A percentile compares a stretch with the other conserved stretches of the same genome.
phyloP scores from a whole-genome alignment of 2,888 invertebrate genomes.

The Chalcis sispes region DNA sequence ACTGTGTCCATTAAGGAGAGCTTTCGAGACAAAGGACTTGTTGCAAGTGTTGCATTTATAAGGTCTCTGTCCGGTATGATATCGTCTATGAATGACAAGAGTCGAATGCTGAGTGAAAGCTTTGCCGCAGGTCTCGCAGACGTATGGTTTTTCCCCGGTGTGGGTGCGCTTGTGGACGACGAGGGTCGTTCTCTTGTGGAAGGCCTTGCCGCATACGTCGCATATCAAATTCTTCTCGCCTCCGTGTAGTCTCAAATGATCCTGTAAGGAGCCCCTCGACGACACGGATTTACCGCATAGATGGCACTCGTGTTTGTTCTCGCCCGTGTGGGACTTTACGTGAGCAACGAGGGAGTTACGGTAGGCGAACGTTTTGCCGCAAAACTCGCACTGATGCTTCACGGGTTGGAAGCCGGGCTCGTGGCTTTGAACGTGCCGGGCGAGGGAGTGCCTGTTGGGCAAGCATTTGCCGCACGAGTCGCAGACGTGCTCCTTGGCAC shows the following conservation, averaged over 20 bases:
- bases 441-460: constrained; percentile 69
- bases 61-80: constrained; percentile 76
- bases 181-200: constrained; percentile 74
- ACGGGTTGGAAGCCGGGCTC: constrained; percentile 64
- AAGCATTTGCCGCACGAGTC: constrained; percentile 65
- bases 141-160: constrained; percentile 75
- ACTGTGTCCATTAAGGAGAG: constrained; percentile 72
- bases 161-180: constrained; percentile 75
- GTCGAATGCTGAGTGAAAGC: constrained; percentile 70
- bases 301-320: constrained; percentile 73
- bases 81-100: constrained; percentile 75
- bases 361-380: constrained; percentile 74
- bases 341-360: constrained; percentile 73
- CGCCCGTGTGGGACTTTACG: constrained; percentile 59
- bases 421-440: constrained; percentile 66
- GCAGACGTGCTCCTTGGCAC: constrained; percentile 71
- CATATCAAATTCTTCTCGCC: constrained; percentile 75
- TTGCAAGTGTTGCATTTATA: constrained; percentile 72
- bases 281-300: constrained; percentile 74
- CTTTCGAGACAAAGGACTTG: constrained; percentile 74
- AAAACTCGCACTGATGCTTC: constrained; percentile 72
- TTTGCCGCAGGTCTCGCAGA: constrained; percentile 75
- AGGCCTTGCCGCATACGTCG: constrained; percentile 75
- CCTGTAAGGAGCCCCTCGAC: constrained; percentile 74
- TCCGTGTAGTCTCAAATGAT: constrained; percentile 74